Percentiles rank a stretch among this genome's conserved stretches.
Conservation (phyloP, 2,113 vertebrate genomes). For the Puma concolor region DNA sequence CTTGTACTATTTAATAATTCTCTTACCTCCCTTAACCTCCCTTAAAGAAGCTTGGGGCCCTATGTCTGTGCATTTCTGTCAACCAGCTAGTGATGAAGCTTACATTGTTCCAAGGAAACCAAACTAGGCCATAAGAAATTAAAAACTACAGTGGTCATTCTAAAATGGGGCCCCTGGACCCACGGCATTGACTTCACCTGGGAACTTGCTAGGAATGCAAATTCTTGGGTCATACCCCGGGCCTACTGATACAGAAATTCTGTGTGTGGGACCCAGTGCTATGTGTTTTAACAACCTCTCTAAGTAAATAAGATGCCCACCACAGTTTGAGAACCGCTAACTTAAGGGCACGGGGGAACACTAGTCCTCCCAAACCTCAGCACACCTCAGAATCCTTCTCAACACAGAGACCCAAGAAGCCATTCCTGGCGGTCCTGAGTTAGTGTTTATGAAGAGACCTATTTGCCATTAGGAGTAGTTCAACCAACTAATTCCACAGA, state of each 20-base stretch:
- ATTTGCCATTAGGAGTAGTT: background rate
- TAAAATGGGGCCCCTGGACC: background rate
- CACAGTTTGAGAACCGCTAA: background rate
- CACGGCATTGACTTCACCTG: background rate
- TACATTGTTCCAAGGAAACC: background rate
- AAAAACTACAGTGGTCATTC: background rate
- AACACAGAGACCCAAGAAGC: background rate
- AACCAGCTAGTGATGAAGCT: background rate
- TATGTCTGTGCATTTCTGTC: background rate
- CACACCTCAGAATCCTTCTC: background rate
- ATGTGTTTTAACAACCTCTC: background rate
- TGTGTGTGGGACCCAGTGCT: background rate
- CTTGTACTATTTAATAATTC: background rate
- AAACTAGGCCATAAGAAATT: background rate
- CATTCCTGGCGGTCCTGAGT: background rate
- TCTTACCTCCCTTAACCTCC: constrained; percentile 12
- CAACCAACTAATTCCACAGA: background rate
- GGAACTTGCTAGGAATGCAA: background rate
- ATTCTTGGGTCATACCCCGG: background rate
- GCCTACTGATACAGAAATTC: background rate
- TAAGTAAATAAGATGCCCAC: background rate
- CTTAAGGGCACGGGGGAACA: background rate
- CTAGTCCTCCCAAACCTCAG: background rate
- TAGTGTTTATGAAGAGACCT: background rate
- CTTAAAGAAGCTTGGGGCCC: background rate